phyloP scores from a whole-genome alignment of 2,888 invertebrate genomes.

The Heliconius ismenius region DNA sequence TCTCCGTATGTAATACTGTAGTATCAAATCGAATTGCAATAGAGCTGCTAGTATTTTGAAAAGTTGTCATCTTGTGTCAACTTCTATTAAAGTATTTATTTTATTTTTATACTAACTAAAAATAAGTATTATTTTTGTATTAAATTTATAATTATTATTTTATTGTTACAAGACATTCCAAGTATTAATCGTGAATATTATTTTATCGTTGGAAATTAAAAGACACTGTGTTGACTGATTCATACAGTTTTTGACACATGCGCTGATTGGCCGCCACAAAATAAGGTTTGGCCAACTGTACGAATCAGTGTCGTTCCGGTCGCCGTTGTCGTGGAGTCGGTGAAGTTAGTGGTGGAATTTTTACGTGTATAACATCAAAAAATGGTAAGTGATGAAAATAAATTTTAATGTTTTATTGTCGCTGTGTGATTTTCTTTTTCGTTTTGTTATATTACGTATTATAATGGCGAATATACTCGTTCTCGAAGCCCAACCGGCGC shows the following conservation, averaged over 20 bases:
- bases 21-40: conserved; percentile 50
- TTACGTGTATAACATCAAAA: conserved; percentile 80
- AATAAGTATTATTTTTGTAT: conserved; percentile 16
- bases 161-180: conserved; percentile 35
- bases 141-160: conserved; percentile 28
- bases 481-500: conserved; percentile 71
- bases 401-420: conserved; percentile 64
- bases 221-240: conserved; percentile 60
- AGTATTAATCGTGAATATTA: conserved; percentile 27
- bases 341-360: conserved; percentile 79
- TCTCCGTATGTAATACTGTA: conserved; percentile 48
- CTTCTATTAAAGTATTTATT: conserved; percentile 28
- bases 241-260: conserved; percentile 75
- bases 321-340: conserved; percentile 79
- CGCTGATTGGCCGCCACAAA: conserved; percentile 73
- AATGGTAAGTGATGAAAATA: conserved; percentile 79
- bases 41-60: conserved; percentile 56
- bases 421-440: conserved; percentile 59
- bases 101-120: conserved; percentile 33
- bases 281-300: conserved; percentile 74
- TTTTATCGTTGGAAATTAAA: conserved; percentile 44
- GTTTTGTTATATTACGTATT: conserved; percentile 51
- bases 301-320: conserved; percentile 79
- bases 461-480: conserved; percentile 61
- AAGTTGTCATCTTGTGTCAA: conserved; percentile 60